Evolutionary conservation across 2,888 invertebrate genomes (phyloP).

Genomic region (Ecliptopera silaceata): DNA sequence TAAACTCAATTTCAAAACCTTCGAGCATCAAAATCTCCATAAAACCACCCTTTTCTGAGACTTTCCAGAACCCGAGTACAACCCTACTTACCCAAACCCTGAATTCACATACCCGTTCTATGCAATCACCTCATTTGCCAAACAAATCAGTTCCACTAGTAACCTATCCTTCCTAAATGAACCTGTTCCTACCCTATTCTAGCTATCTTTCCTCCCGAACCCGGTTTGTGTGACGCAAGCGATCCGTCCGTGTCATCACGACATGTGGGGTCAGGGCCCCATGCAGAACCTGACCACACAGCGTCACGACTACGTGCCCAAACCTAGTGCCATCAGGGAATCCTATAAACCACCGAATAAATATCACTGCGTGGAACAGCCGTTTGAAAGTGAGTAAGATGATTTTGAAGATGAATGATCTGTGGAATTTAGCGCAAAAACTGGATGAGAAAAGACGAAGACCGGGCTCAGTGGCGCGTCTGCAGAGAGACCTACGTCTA

Average conservation of each 20-base stretch:
- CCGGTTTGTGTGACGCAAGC: constrained; percentile 79
- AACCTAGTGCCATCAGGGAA: constrained; percentile 72
- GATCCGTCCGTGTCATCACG: constrained; percentile 84
- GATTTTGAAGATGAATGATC: too few species aligned
- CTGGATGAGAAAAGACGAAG: too few species aligned
- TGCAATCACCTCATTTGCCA: too few species aligned
- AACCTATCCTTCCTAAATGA: neutral
- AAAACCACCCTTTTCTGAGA: too few species aligned
- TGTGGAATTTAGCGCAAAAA: too few species aligned
- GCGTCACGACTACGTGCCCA: constrained; percentile 88
- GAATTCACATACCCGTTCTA: too few species aligned
- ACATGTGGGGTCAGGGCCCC: constrained; percentile 85
- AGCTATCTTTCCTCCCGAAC: constrained; percentile 84
- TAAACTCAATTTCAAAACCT: too few species aligned
- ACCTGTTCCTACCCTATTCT: constrained; percentile 8
- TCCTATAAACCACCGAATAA: constrained; percentile 59
- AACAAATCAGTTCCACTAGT: neutral
- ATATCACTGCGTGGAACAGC: constrained; percentile 58
- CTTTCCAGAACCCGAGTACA: too few species aligned
- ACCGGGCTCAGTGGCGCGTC: too few species aligned
- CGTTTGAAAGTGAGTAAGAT: constrained; percentile 63
- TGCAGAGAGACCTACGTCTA: too few species aligned
- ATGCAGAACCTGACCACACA: constrained; percentile 89
- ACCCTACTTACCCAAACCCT: too few species aligned
- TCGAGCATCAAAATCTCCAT: too few species aligned